phyloP scores from a whole-genome alignment of 2,888 invertebrate species.

The Sarcophaga caerulescens region DNA sequence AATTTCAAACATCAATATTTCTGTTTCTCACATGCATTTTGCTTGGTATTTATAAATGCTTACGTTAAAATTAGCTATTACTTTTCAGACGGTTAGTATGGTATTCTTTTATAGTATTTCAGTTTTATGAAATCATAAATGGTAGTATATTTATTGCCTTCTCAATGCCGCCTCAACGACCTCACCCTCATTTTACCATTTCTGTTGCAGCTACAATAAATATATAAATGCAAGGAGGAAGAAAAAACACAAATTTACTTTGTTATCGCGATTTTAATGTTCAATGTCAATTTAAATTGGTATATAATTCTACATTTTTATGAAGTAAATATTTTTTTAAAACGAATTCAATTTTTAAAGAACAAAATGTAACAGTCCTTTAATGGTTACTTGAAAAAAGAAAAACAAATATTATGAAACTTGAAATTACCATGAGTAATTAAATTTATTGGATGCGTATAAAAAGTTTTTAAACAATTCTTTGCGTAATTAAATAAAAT shows the following conservation, averaged over 20 bases:
- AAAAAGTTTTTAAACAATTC: too few relatives aligned
- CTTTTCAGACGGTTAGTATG: background rate
- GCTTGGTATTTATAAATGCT: background rate
- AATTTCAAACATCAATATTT: too few relatives aligned
- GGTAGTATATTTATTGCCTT: constrained; percentile 34
- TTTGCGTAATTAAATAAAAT: too few relatives aligned
- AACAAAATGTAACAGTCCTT: too few relatives aligned
- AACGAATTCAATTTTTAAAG: background rate
- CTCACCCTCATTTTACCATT: background rate
- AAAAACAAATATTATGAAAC: too few relatives aligned
- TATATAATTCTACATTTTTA: background rate
- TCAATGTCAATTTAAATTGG: constrained; percentile 56
- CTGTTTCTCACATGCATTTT: too few relatives aligned
- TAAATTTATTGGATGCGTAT: too few relatives aligned
- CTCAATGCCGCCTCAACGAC: constrained; percentile 49
- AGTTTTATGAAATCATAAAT: constrained; percentile 18
- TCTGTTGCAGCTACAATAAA: background rate
- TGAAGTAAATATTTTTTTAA: background rate
- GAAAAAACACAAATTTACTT: background rate
- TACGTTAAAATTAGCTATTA: background rate
- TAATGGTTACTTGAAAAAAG: too few relatives aligned
- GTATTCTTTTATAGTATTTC: background rate
- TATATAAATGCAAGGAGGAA: constrained; percentile 7
- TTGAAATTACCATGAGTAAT: too few relatives aligned
- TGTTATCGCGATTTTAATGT: constrained; percentile 44